Percentiles rank a stretch among this genome's conserved stretches.
These are phyloP conservation scores for Ceratosolen solmsi DNA, from an alignment of 1,140 invertebrate species.

Conservation along the genomic window DNA sequence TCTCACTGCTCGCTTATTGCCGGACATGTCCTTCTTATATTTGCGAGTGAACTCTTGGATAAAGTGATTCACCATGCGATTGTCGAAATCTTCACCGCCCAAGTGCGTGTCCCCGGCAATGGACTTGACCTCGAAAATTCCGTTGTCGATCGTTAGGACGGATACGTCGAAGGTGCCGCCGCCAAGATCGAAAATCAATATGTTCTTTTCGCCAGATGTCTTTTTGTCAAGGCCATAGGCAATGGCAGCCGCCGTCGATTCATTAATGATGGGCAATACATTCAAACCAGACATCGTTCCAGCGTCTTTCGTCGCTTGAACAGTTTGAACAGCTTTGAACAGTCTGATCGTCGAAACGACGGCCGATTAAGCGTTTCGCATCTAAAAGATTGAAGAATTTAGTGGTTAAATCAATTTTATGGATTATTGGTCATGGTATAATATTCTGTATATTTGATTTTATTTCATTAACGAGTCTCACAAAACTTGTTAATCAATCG, in stretches of 20 bases:
- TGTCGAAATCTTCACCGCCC: conserved; percentile 86
- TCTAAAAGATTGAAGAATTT: conserved; percentile 55
- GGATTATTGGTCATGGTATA: not conserved
- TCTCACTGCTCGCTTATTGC: conserved; percentile 80
- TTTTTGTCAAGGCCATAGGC: conserved; percentile 81
- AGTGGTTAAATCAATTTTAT: not conserved
- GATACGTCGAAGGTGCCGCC: conserved; percentile 81
- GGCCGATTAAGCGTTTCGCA: conserved; percentile 74
- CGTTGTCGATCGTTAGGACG: conserved; percentile 83
- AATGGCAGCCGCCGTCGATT: conserved; percentile 80
- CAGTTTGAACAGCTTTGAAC: conserved; percentile 85
- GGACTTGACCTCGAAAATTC: conserved; percentile 78
- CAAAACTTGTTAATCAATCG: too few species aligned
- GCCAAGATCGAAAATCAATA: conserved; percentile 71
- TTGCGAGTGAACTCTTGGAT: conserved; percentile 82
- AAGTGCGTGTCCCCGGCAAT: conserved; percentile 86
- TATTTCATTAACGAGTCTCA: too few species aligned
- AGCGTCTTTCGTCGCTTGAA: conserved; percentile 87
- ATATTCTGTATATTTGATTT: too few species aligned
- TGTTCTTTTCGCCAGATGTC: conserved; percentile 66
- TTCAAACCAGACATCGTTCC: conserved; percentile 78
- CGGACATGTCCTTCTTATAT: conserved; percentile 78
- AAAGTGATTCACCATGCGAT: conserved; percentile 81
- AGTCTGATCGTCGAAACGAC: conserved; percentile 77
- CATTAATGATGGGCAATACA: conserved; percentile 88